Base-by-base conservation (phyloP, 2,797 vertebrate species). In the Galaxias olidus region DNA sequence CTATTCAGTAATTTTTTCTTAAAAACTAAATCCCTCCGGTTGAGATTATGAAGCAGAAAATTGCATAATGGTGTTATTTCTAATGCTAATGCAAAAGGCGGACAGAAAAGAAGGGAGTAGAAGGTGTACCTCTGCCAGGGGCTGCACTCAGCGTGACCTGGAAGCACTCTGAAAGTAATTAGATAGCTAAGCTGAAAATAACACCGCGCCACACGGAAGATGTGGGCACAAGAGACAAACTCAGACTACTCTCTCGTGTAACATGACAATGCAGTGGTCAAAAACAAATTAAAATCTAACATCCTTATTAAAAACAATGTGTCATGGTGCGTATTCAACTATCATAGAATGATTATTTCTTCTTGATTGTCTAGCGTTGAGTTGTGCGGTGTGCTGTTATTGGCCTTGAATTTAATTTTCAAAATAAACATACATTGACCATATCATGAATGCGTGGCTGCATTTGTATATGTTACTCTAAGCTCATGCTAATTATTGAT, bases 121-220 rank as follows among this genome's bases (percentile, higher is more conserved):
- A 50, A 18, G 49, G 75, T 71, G 61, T 59, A 50, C 80, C 73
- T 83, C 86, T 89, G 87, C 44, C 30, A 80, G 87, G 86, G 76
- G 63, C 86, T 80, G 68, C 79, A 79, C 77, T 82, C 83, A 83
- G 86, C 87, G 75, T 86, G 88, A 90, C 86, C 89, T 88, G 89
- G 87, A 90, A 91, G 89, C 87, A 89, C 85, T 89, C 86, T 87
- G 86, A 85, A 90, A 85, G 80, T 88, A 91, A 91, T 91, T 89
- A 89, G 84, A 84, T 81, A 63, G 72, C 46, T 70, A 74, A 65
- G 80, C 65, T 79, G 68, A 68, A 81, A 88, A 87, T 76, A 78
- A 56, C 66, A 60, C 52, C 76, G 42, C 41, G 41, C n/a, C 44
- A 64, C 49, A 40, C 74, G 4, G 52, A 42, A 56, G 65, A 54